Base-by-base conservation (phyloP, 2,113 vertebrate genomes). In the Thymallus thymallus region DNA sequence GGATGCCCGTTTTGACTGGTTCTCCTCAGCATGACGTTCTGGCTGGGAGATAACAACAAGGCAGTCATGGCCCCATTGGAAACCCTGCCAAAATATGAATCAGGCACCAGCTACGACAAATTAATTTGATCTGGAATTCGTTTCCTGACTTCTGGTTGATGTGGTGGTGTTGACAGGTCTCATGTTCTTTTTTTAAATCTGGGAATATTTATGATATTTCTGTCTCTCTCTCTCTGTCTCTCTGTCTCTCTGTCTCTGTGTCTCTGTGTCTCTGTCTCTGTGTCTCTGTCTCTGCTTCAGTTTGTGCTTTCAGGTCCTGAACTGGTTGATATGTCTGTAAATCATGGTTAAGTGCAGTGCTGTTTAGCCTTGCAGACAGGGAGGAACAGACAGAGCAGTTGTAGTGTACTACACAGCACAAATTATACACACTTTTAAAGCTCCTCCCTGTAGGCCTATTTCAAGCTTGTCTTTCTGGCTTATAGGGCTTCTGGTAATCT, bases 21-120 rank as follows among this genome's bases (percentile, higher is more conserved):
- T 77, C 77, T 84, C 55, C 73, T 64, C 63, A 63, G 67, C 3
- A 18, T 64, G 69, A 78, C 77, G 35, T 76, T 87, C 72, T 83
- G 67, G 62, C 77, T 75, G 23, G 3, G 23, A 83, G 88, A 90
- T 89, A 88, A 86, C 32, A 88, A 87, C 32, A 51, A 51, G 5
- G 48, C 16, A 51, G 2, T 32, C 48, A 56, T 23, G 51, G 60
- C 23, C 60, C 10, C 48, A 56, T 35, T 1, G 20, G 18, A 32
- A n/a, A 30, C 51, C 29, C 48, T 41, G 35, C 2, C 35, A 41
- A 41, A 69, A 30, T 29, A 51, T 12, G 23, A 76, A 26, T 26
- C 62, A 51, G 72, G 16, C 32, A 18, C 32, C 18, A 41, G 65
- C 65, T 67, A 35, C 29, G 18, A 7, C 6, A 26, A 66, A 45